These are phyloP conservation scores for Salvelinus fontinalis DNA, from an alignment of 2,113 vertebrate species.

Conservation along the genomic window DNA sequence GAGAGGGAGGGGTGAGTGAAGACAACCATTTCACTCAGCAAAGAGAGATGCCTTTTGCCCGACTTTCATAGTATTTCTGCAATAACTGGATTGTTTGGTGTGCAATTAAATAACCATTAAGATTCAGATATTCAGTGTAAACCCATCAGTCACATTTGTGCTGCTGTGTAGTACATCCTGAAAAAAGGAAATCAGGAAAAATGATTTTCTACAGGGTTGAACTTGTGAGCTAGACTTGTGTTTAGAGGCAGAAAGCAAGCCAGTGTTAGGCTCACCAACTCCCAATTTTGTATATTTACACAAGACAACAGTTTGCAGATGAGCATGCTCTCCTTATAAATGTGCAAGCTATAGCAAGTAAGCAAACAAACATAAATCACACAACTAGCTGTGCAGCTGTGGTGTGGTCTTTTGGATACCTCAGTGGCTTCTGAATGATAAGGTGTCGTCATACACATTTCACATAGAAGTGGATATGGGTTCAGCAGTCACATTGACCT, in stretches of 20 bases:
- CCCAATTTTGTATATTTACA: constrained; percentile 61
- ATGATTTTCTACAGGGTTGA: background rate
- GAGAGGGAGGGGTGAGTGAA: background rate
- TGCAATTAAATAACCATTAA: constrained; percentile 50
- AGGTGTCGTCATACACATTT: constrained; percentile 49
- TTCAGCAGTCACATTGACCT: no score
- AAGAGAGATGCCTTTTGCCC: constrained; percentile 28
- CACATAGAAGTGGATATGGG: no score
- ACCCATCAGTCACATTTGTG: constrained; percentile 41
- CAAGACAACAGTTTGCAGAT: constrained; percentile 72
- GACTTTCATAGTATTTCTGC: constrained; percentile 43
- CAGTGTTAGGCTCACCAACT: constrained; percentile 47
- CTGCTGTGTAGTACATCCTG: constrained; percentile 23
- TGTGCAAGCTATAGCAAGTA: constrained; percentile 63
- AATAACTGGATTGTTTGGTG: constrained; percentile 42
- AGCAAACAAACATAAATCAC: constrained; percentile 70
- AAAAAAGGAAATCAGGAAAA: background rate
- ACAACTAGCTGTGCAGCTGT: constrained; percentile 68
- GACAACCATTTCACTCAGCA: no score
- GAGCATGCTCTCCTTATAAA: constrained; percentile 68
- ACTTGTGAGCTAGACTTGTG: no score
- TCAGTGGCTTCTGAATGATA: constrained; percentile 65
- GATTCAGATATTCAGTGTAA: constrained; percentile 22
- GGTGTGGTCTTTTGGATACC: constrained; percentile 58
- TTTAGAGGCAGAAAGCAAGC: constrained; percentile 32